A percentile compares a stretch with the other conserved stretches of the same genome.
These are phyloP conservation scores for Scelioninae gen. 1 DNA, from an alignment of 2,888 invertebrate genomes.

Conservation along the genomic window DNA sequence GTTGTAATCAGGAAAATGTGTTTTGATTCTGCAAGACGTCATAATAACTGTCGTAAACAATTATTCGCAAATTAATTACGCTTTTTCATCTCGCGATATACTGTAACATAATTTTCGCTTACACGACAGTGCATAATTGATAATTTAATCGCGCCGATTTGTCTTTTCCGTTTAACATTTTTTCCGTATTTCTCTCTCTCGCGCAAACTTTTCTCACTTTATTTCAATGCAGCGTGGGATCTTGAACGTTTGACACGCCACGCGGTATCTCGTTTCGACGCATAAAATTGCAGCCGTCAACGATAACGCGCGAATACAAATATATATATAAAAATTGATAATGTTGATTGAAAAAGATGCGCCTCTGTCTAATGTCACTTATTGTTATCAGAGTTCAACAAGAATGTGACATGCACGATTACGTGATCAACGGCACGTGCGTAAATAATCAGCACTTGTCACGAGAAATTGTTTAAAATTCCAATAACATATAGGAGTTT, in stretches of 20 bases:
- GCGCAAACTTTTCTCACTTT: too few species aligned
- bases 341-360: conserved; percentile 62
- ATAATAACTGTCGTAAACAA: conserved; percentile 61
- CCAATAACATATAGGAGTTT: too few species aligned
- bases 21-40: conserved; percentile 57
- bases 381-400: conserved; percentile 74
- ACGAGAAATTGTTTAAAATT: too few species aligned
- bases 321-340: conserved; percentile 52
- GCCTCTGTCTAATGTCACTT: conserved; percentile 72
- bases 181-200: conserved; percentile 26
- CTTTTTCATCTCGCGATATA: conserved; percentile 57
- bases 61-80: conserved; percentile 66
- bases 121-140: conserved; percentile 64
- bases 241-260: conserved; percentile 74
- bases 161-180: conserved; percentile 27
- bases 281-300: conserved; percentile 50
- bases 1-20: conserved; percentile 48
- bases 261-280: conserved; percentile 60
- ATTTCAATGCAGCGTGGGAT: conserved; percentile 63
- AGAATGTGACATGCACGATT: conserved; percentile 72
- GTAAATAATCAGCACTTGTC: conserved; percentile 35
- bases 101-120: conserved; percentile 48
- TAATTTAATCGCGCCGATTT: conserved; percentile 60
- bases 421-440: conserved; percentile 75
- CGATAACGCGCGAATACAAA: conserved; percentile 56